phyloP scores from a whole-genome alignment of 2,888 invertebrate genomes.

The Lagria hirta region DNA sequence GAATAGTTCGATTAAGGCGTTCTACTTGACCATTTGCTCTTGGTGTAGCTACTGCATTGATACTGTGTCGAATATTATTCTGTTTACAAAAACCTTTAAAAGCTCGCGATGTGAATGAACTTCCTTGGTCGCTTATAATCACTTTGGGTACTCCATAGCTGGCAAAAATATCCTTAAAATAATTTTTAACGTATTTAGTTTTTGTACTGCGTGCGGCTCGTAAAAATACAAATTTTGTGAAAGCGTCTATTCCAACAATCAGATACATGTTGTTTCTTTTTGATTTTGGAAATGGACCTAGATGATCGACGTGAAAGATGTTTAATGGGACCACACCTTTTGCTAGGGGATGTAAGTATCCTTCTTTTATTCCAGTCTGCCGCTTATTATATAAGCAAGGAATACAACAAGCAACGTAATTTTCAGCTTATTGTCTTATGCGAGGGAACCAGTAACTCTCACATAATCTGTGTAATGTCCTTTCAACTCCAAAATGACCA shows the following conservation, averaged over 20 bases:
- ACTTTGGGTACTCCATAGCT: slow-evolving; percentile 36
- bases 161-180: slow-evolving; percentile 17
- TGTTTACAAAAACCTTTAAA: slow-evolving; percentile 44
- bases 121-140: slow-evolving; percentile 49
- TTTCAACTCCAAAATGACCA: slow-evolving; percentile 47
- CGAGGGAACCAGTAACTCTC: slow-evolving; percentile 50
- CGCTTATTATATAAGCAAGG: slow-evolving; percentile 44
- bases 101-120: slow-evolving; percentile 43
- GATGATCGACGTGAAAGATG: slow-evolving; percentile 51
- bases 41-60: slow-evolving; percentile 35
- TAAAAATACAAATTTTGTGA: too few relatives aligned
- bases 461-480: slow-evolving; percentile 40
- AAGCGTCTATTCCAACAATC: slow-evolving; percentile 39
- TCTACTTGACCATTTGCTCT: slow-evolving; percentile 47
- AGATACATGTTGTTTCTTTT: slow-evolving; percentile 41
- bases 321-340: slow-evolving; percentile 48
- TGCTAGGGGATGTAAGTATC: slow-evolving; percentile 47
- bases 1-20: slow-evolving; percentile 41
- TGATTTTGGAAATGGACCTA: slow-evolving; percentile 48
- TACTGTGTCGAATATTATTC: slow-evolving; percentile 37
- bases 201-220: slow-evolving; percentile 34
- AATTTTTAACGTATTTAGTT: slow-evolving; percentile 29
- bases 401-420: slow-evolving; percentile 49
- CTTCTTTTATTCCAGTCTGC: slow-evolving; percentile 34
- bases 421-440: slow-evolving; percentile 39